Evolutionary conservation across 2,113 vertebrate genomes (phyloP), one percentile per base, ranked within the genome.

Genomic region (Tor tambroides): DNA sequence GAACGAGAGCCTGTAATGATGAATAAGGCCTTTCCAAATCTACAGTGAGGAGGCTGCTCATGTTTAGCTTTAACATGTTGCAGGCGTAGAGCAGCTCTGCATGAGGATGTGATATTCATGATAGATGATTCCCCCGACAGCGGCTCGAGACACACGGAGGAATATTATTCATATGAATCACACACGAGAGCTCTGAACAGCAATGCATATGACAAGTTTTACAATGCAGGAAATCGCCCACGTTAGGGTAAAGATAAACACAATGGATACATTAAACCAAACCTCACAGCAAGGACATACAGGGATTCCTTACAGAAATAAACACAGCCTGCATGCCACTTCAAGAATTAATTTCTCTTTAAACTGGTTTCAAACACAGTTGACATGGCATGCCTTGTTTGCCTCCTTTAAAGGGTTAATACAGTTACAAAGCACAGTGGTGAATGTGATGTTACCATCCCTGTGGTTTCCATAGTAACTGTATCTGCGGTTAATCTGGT

Each of bases 401-500:
- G 49, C 8, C 46, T 69, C 63, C 6, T 26, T 49, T 32, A 63
- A 80, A 51, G 63, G 82, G 87, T 85, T 85, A 80, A 65, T 15
- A 51, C 54, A 59, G 74, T 88, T 56, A 80, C 49, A 63, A 80
- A 6, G 67, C 78, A 65, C 80, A 49, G 76, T 2, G 65, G 49
- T 77, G 72, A 78, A 32, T 19, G 28, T 69, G 30, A 69, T 49
- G 6, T 30, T 28, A 15, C 26, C 51, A 75, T 32, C 2, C 46
- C 67, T 67, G 54, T 38, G 41, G 83, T 85, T 85, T 63, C 87
- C 76, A 88, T 85, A 67, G 87, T 35, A 85, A 88, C 82, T 75
- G 10, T 46, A 56, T 87, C 69, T 49, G 30, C 7, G 59, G 67
- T 35, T 56, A 84, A 88, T 80, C 61, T 32, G 61, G 26, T 65